Base-by-base conservation (phyloP, 2,797 vertebrate species). In the Typhlichthys eigenmanni region DNA sequence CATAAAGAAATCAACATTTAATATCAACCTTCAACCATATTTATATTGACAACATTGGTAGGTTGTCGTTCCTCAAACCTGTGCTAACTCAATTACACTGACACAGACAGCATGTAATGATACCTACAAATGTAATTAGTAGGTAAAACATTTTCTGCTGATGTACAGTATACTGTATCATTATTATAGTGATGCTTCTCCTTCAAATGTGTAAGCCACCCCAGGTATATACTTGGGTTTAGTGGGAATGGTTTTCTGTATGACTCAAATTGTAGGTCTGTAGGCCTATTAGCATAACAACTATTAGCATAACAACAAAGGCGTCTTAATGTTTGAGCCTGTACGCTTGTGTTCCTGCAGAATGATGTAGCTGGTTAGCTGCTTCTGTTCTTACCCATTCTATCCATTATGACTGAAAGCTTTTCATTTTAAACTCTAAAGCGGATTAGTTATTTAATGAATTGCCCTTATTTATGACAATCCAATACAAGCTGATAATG, bases 391-490 rank as follows among this genome's bases (percentile, higher is more conserved):
- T n/a, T 55, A 68, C 55, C 66, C 43, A 78, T 87, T 77, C 70
- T 78, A 66, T 60, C 70, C 47, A 68, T 85, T 80, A 74, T 45
- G 52, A 29, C 75, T 75, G 64, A 78, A 82, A 83, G 85, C 87
- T 84, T 91, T 92, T 89, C 68, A 90, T 87, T 88, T 77, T 46
- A 78, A 83, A 77, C 43, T 80, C 48, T 75, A 76, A 87, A 89
- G 82, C 45, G 71, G 82, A 87, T 89, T 85, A 80, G 71, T 78
- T 85, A 84, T 85, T 85, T 79, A 86, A 86, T 87, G 71, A 85
- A 64, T 79, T 74, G 68, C 66, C 48, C 79, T 82, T 85, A 79
- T 86, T 86, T 76, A 83, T 76, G 78, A 75, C 77, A 86, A 87
- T 89, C 78, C 84, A 84, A 79, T 88, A 74, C 62, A 75, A 55